Percentiles rank a stretch among this genome's conserved stretches.
These are phyloP conservation scores for Pterois miles DNA, from an alignment of 2,797 vertebrate genomes.

Conservation along the genomic window DNA sequence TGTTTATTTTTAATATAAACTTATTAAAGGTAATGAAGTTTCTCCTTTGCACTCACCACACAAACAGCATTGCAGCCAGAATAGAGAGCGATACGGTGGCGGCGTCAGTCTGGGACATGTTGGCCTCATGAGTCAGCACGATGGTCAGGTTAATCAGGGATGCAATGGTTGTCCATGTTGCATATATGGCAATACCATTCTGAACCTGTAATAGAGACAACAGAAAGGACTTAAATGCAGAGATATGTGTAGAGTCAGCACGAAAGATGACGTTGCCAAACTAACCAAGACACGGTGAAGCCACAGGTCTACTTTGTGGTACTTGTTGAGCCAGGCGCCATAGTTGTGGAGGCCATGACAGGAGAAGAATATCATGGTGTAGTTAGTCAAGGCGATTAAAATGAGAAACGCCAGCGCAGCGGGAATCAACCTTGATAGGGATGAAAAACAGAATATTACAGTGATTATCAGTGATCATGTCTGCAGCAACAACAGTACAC, in stretches of 20 bases:
- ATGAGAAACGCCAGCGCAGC: conserved; percentile 80
- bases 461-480: not conserved
- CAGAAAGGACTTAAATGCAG: not conserved
- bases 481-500: not conserved
- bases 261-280: not conserved
- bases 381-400: conserved; percentile 78
- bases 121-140: conserved; percentile 77
- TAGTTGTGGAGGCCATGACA: conserved; percentile 70
- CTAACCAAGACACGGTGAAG: conserved; percentile 84
- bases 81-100: conserved; percentile 67
- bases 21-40: not conserved
- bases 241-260: not conserved
- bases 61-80: conserved; percentile 53
- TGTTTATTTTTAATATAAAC: not conserved
- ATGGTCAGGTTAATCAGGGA: conserved; percentile 84
- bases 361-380: conserved; percentile 75
- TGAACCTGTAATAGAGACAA: conserved; percentile 76
- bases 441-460: conserved; percentile 9
- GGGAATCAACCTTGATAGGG: conserved; percentile 75
- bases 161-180: conserved; percentile 87
- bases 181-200: conserved; percentile 85
- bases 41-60: conserved; percentile 65
- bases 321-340: conserved; percentile 80
- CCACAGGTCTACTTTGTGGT: conserved; percentile 86
- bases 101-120: conserved; percentile 59